phyloP scores from a whole-genome alignment of 2,113 vertebrate genomes.

The Triplophysa dalaica region DNA sequence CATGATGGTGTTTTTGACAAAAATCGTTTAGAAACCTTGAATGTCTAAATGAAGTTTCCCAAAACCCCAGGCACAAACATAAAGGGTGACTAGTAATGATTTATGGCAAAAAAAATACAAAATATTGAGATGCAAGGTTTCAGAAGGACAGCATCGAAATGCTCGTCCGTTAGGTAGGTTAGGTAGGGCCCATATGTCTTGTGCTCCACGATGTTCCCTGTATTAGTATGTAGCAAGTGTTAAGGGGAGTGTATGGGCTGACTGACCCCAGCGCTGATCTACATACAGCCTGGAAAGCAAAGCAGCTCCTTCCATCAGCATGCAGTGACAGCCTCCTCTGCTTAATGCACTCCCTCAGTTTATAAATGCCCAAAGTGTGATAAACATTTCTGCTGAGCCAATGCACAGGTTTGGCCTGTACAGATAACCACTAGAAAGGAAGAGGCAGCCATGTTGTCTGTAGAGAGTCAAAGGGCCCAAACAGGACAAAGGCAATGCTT shows the following conservation, averaged over 20 bases:
- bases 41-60: too few relatives aligned
- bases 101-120: too few relatives aligned
- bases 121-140: too few relatives aligned
- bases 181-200: too few relatives aligned
- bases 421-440: conserved; percentile 33
- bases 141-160: too few relatives aligned
- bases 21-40: too few relatives aligned
- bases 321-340: conserved; percentile 70
- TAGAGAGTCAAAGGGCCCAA: neutral
- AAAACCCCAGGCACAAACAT: too few relatives aligned
- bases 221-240: conserved; percentile 66
- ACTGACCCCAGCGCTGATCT: conserved; percentile 69
- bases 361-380: conserved; percentile 73
- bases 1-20: too few relatives aligned
- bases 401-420: conserved; percentile 58
- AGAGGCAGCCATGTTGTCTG: neutral
- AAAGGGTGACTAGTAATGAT: too few relatives aligned
- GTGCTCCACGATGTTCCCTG: neutral
- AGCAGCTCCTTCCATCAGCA: conserved; percentile 73
- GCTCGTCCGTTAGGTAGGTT: too few relatives aligned
- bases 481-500: neutral
- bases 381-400: conserved; percentile 72
- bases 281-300: conserved; percentile 67
- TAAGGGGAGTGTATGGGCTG: conserved; percentile 59
- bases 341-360: conserved; percentile 78